These are phyloP conservation scores for Pterocles gutturalis DNA, from an alignment of 2,113 vertebrate genomes.

Conservation along the genomic window DNA sequence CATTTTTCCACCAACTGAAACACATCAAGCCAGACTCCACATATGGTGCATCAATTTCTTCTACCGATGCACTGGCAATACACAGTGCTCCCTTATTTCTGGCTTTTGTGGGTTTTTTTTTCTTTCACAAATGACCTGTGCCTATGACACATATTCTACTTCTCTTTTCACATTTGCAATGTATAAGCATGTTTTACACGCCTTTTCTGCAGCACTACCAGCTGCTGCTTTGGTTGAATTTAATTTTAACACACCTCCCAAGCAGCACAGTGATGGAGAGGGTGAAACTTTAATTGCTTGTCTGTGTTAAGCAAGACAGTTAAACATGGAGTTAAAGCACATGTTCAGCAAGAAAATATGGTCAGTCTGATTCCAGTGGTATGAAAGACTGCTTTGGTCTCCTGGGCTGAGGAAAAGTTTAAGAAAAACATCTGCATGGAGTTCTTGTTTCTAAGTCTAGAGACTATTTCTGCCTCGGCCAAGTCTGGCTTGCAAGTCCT, in stretches of 20 bases:
- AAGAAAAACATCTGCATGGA: background rate
- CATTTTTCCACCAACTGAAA: background rate
- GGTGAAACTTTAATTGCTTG: background rate
- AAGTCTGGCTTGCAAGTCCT: background rate
- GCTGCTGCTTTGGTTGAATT: background rate
- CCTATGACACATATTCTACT: background rate
- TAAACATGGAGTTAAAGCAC: background rate
- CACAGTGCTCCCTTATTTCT: background rate
- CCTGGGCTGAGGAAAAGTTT: background rate
- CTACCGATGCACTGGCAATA: background rate
- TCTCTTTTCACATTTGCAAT: background rate
- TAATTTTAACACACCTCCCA: background rate
- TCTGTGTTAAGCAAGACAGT: background rate
- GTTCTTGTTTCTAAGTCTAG: constrained; percentile 15
- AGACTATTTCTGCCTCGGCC: background rate
- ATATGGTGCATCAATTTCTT: background rate
- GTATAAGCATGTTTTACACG: background rate
- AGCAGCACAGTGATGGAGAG: background rate
- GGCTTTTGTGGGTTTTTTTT: background rate
- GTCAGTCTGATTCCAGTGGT: background rate
- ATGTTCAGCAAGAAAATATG: constrained; percentile 5
- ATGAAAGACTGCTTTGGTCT: background rate
- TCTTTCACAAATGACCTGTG: background rate
- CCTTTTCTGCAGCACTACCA: background rate
- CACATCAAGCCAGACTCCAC: background rate